Evolutionary conservation across 2,888 invertebrate species (phyloP).

Genomic region (Dicyrtoma fusca): DNA sequence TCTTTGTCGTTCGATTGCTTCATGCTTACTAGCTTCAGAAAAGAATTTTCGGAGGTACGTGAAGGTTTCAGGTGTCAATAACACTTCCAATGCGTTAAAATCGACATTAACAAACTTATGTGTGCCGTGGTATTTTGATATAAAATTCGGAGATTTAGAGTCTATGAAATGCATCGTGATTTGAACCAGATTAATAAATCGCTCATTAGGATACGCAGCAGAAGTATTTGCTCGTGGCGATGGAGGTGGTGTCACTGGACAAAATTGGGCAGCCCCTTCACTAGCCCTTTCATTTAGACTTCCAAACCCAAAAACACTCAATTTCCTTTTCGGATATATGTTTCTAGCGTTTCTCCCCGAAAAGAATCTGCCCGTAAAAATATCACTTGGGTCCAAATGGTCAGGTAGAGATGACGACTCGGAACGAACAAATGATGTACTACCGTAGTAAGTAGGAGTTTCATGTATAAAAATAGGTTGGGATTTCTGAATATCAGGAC

Average conservation of each 20-base stretch:
- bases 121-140: slow-evolving; percentile 67
- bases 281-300: neutral
- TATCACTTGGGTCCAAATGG: slow-evolving; percentile 64
- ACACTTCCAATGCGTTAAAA: slow-evolving; percentile 88
- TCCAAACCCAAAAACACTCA: neutral
- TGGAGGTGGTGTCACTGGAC: slow-evolving; percentile 69
- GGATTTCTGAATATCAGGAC: slow-evolving; percentile 70
- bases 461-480: slow-evolving; percentile 43
- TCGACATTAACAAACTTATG: slow-evolving; percentile 75
- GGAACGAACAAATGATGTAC: slow-evolving; percentile 32
- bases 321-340: slow-evolving; percentile 5
- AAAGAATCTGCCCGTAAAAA: slow-evolving; percentile 59
- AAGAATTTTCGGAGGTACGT: slow-evolving; percentile 51
- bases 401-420: slow-evolving; percentile 65
- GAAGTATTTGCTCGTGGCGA: slow-evolving; percentile 63
- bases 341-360: slow-evolving; percentile 17
- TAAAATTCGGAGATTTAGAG: slow-evolving; percentile 69
- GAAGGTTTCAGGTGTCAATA: slow-evolving; percentile 59
- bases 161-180: slow-evolving; percentile 70
- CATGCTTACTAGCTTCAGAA: slow-evolving; percentile 47
- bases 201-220: slow-evolving; percentile 59
- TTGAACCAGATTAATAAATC: slow-evolving; percentile 73
- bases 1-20: neutral
- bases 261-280: slow-evolving; percentile 31
- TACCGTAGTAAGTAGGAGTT: slow-evolving; percentile 30